Percentiles rank a stretch among this genome's conserved stretches.
Evolutionary conservation across 2,888 invertebrate species (phyloP).

Genomic region (Caenorhabditis zanzibari): DNA sequence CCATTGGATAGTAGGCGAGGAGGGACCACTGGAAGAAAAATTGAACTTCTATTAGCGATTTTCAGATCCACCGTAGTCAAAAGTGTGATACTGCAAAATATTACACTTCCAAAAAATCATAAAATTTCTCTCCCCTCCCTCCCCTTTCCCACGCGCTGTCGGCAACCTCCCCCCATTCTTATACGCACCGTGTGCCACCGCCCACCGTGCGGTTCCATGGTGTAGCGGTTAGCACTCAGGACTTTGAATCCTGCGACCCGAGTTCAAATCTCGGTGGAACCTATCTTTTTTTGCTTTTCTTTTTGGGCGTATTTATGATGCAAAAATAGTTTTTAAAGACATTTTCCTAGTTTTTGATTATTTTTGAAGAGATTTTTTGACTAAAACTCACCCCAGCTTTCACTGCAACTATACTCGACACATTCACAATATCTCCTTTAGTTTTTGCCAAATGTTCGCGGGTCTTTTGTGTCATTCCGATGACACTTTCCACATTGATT

Average conservation of each 20-base stretch:
- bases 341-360: no score
- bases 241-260: constrained; percentile 76
- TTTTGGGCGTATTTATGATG: neutral
- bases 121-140: neutral
- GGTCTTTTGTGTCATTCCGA: constrained; percentile 36
- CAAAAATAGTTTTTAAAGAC: no score
- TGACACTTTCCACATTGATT: constrained; percentile 37
- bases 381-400: constrained; percentile 39
- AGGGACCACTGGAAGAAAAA: constrained; percentile 29
- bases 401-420: constrained; percentile 53
- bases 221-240: constrained; percentile 76
- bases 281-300: constrained; percentile 1
- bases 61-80: neutral
- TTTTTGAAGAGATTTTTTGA: no score
- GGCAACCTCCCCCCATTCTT: neutral
- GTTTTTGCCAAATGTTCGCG: constrained; percentile 56
- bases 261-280: constrained; percentile 71
- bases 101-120: neutral
- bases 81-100: no score
- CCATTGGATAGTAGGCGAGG: constrained; percentile 27
- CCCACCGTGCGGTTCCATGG: constrained; percentile 54
- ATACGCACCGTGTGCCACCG: neutral
- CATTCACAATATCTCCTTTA: constrained; percentile 64
- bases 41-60: neutral
- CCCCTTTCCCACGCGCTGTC: neutral